Evolutionary conservation across 1,140 invertebrate species (phyloP).

Genomic region (Tetraneura akinire): DNA sequence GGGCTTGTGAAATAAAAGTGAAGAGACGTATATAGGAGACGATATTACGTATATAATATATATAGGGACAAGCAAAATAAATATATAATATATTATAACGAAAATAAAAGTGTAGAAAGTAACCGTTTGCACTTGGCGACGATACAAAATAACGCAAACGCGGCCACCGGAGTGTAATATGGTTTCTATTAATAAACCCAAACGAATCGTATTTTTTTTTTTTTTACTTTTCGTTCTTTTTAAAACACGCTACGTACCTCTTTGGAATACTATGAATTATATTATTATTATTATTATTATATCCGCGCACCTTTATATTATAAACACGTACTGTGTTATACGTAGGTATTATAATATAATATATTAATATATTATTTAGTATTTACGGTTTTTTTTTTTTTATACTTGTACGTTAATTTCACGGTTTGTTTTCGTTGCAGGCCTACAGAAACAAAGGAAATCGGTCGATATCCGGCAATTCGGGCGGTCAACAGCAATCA

Average conservation of each 20-base stretch:
- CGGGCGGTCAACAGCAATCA: constrained; percentile 17
- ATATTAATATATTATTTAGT: too few relatives aligned
- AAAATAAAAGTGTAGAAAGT: not conserved
- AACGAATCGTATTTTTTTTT: not conserved
- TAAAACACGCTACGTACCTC: too few relatives aligned
- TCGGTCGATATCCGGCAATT: constrained; percentile 36
- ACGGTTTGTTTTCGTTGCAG: not conserved
- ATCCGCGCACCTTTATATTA: too few relatives aligned
- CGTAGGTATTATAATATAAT: too few relatives aligned
- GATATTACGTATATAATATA: too few relatives aligned
- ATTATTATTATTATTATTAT: too few relatives aligned
- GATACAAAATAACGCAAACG: constrained; percentile 4
- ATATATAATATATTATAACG: not conserved
- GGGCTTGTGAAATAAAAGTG: not conserved
- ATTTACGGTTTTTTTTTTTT: not conserved
- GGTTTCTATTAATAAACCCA: constrained; percentile 26
- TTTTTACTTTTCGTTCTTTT: not conserved
- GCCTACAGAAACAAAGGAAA: constrained; percentile 42
- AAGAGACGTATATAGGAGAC: not conserved
- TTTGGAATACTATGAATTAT: too few relatives aligned
- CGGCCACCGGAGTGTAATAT: not conserved
- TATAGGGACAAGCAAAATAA: not conserved
- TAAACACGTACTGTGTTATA: too few relatives aligned
- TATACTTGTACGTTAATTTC: not conserved
- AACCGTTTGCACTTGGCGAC: not conserved